Evolutionary conservation across 2,888 invertebrate genomes (phyloP).

Genomic region (Drosophila anomalata): DNA sequence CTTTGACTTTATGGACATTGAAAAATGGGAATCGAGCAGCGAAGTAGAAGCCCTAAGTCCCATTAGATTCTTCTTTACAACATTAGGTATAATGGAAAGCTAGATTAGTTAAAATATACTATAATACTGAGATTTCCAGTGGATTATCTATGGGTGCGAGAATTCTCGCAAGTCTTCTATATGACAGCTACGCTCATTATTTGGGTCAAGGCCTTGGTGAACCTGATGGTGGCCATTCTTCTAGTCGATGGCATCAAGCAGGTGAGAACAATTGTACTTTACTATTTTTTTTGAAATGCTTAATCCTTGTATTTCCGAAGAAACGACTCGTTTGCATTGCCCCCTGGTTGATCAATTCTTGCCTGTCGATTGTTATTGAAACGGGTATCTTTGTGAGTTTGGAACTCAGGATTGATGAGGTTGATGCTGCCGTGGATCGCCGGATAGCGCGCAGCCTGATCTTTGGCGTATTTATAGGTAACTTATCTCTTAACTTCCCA

Average conservation of each 20-base stretch:
- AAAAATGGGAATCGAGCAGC: slow-evolving; percentile 70
- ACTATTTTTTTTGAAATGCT: no score
- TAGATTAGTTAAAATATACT: background rate
- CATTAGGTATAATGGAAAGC: slow-evolving; percentile 59
- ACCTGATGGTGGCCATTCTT: slow-evolving; percentile 78
- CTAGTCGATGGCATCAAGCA: slow-evolving; percentile 81
- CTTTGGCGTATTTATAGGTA: slow-evolving; percentile 64
- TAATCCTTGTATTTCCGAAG: slow-evolving; percentile 33
- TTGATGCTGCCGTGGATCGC: slow-evolving; percentile 77
- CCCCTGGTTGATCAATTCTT: slow-evolving; percentile 79
- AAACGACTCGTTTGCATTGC: slow-evolving; percentile 81
- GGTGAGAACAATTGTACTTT: slow-evolving; percentile 46
- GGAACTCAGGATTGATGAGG: slow-evolving; percentile 80
- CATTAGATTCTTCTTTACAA: slow-evolving; percentile 72
- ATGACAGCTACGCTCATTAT: slow-evolving; percentile 79
- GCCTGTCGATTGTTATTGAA: slow-evolving; percentile 75
- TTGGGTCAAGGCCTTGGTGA: slow-evolving; percentile 80
- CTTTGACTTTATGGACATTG: slow-evolving; percentile 73
- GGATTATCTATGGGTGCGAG: slow-evolving; percentile 79
- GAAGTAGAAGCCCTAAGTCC: slow-evolving; percentile 77
- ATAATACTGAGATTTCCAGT: slow-evolving; percentile 54
- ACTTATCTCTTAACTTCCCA: accelerated
- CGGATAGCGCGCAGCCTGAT: slow-evolving; percentile 78
- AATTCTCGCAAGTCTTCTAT: slow-evolving; percentile 81
- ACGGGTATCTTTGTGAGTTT: slow-evolving; percentile 75